These are phyloP conservation scores for Pogonognathellus flavescens DNA, from an alignment of 1,140 invertebrate genomes.

Conservation along the genomic window DNA sequence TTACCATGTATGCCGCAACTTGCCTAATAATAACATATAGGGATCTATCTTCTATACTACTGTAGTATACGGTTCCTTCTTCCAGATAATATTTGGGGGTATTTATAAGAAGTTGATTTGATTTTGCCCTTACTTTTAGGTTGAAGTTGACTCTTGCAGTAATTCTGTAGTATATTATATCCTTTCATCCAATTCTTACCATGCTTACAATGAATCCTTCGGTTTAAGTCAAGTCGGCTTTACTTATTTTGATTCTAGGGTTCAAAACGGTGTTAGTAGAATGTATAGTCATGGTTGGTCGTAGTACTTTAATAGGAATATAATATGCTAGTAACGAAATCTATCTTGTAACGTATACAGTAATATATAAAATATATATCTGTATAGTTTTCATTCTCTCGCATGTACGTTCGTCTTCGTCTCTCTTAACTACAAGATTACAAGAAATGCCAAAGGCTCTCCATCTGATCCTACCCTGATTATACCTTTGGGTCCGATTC, in stretches of 20 bases:
- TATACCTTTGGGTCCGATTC: conserved; percentile 66
- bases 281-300: background rate
- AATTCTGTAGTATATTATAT: background rate
- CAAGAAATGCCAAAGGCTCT: conserved; percentile 59
- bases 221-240: background rate
- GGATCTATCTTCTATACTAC: too few relatives aligned
- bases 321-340: background rate
- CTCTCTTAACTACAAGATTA: conserved; percentile 52
- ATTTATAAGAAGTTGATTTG: too few relatives aligned
- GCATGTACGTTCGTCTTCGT: conserved; percentile 37
- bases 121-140: too few relatives aligned
- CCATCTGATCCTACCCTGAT: conserved; percentile 65
- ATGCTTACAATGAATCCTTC: background rate
- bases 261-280: background rate
- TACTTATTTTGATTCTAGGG: background rate
- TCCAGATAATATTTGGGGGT: too few relatives aligned
- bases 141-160: background rate
- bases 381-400: conserved; percentile 18
- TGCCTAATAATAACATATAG: too few relatives aligned
- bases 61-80: too few relatives aligned
- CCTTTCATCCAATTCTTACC: background rate
- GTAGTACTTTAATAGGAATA: background rate
- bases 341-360: background rate
- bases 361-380: background rate
- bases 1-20: too few relatives aligned